Base-by-base conservation (phyloP, 2,888 invertebrate genomes). In the Acleris laterana region DNA sequence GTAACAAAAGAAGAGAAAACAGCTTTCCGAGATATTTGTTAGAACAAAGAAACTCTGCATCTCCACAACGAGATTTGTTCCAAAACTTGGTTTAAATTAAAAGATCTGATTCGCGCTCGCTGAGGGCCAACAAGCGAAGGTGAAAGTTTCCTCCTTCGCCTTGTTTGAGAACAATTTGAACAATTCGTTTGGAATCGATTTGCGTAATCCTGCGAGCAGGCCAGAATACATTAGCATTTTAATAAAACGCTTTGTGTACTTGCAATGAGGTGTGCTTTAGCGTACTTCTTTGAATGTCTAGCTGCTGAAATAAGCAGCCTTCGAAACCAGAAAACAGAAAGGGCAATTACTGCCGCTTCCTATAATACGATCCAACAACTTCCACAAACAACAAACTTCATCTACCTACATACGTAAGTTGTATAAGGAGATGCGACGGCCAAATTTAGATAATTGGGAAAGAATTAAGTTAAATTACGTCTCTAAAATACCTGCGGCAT, bases 121-220 rank as follows among this genome's bases (percentile, higher is more conserved):
- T 44, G 11, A 55, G n/a, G 20, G 46, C 46, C 48, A 13, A n/a
- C 20, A 19, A n/a, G 20, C 17, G 50, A 57, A 64, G 42, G 48
- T 60, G 49, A 28, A 64, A 55, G 42, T 55, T 64, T 60, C 20
- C 50, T 28, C 22, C 19, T 28, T 28, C 5, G 46, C 5, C 53
- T 13, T 25, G 49, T 17, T 32, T 32, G 19, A 22, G 53, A 53
- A 64, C 53, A 59, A 64, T 59, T 19, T 42, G 49, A 42, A 60
- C 60, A 60, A 64, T 64, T 60, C 55, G 44, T 22, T 60, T 55
- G 22, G 48, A 64, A 60, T 64, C 49, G 20, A 55, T 60, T 64
- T 60, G 28, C 62, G 51, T 63, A 49, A 64, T 59, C 11, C 7
- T 53, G 22, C 17, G 46, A 13, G 25, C 5, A 49, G 11, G 19